Evolutionary conservation across 2,888 invertebrate genomes (phyloP), one percentile per base, ranked within the genome.

Genomic region (Harmothoe impar): DNA sequence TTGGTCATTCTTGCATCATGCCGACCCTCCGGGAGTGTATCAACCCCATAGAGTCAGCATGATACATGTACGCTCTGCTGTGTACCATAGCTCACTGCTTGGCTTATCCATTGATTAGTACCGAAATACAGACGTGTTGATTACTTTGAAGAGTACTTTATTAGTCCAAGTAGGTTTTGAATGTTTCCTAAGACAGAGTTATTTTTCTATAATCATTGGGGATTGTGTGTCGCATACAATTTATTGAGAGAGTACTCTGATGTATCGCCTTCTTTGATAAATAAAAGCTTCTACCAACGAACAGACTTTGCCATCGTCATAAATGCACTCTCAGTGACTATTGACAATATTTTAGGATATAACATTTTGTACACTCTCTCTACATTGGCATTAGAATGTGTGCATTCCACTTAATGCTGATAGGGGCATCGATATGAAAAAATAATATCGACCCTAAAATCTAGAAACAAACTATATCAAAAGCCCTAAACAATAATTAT

Each of bases 231-330:
- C 29, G 72, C 72, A 29, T 15, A 72, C 72, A 15, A 29, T 72
- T 3, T 25, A 29, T 72, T 72, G 72, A 72, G 29, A 29, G 72
- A n/a, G 29, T 72, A 72, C 25, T 72, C 72, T 3, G 72, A 72
- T 72, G 72, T 72, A 72, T 72, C 31, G 72, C 29, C 31, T 72
- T 72, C 72, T 72, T 72, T 72, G 29, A 72, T 72, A 72, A 72
- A 72, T 72, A 72, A 72, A 43, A 72, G 72, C 72, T 72, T 72
- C 72, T 72, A 72, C 3, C 68, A 68, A 72, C n/a, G 3, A 62
- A 62, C 62, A 43, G n/a, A n/a, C 17, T 17, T 52, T 17, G 54
- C 17, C 54, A 52, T 52, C 17, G 54, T 52, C 54, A 15, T 52
- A n/a, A n/a, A n/a, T n/a, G n/a, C n/a, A n/a, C n/a, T n/a, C n/a